Evolutionary conservation across 2,797 vertebrate species (phyloP).

Genomic region (Brachymystax lenok): DNA sequence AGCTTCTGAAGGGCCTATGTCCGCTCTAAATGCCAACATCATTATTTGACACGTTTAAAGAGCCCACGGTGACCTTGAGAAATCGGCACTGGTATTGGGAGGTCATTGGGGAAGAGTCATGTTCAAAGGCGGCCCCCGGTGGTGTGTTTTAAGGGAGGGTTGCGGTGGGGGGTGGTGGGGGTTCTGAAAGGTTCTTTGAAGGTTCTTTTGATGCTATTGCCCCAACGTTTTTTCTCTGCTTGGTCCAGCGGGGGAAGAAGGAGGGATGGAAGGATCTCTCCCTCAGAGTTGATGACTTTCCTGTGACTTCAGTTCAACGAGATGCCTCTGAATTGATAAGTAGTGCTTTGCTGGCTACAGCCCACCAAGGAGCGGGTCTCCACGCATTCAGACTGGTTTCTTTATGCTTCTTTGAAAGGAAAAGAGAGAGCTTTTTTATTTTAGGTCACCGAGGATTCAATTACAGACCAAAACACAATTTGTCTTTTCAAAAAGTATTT

Average conservation of each 20-base stretch:
- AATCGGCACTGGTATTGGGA: constrained; percentile 35
- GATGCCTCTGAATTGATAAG: constrained; percentile 50
- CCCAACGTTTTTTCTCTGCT: constrained; percentile 30
- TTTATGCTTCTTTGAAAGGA: neutral
- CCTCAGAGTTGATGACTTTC: constrained; percentile 41
- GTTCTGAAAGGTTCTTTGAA: constrained; percentile 15
- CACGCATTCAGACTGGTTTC: constrained; percentile 9
- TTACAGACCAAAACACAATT: neutral
- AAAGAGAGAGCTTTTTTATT: neutral
- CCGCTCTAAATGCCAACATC: constrained; percentile 20
- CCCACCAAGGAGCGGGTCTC: constrained; percentile 34
- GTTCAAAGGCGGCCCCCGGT: constrained; percentile 19
- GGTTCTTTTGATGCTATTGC: constrained; percentile 49
- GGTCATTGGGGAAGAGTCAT: constrained; percentile 17
- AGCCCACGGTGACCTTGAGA: constrained; percentile 33
- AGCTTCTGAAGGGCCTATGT: constrained; percentile 10
- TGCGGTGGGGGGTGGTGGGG: neutral
- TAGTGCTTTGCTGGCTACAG: constrained; percentile 20
- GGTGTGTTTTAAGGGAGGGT: neutral
- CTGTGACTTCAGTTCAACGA: constrained; percentile 43
- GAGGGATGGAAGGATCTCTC: constrained; percentile 26
- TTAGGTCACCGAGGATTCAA: neutral
- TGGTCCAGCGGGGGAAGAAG: constrained; percentile 26
- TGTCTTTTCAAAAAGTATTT: constrained; percentile 4
- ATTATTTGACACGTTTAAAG: constrained; percentile 7